phyloP scores from a whole-genome alignment of 2,113 vertebrate genomes.

The Colossoma macropomum region DNA sequence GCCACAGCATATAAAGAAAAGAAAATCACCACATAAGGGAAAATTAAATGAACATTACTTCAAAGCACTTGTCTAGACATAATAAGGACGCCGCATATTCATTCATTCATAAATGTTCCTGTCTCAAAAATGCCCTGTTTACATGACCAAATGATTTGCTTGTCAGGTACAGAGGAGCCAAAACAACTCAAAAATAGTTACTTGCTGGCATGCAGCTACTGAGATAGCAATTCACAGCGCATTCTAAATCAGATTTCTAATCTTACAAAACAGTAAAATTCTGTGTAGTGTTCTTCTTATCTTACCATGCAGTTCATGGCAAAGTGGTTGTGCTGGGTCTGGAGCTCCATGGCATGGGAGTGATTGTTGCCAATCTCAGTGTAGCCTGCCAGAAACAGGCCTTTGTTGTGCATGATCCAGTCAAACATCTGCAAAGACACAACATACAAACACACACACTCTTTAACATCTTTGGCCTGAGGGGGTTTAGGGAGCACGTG shows the following conservation, averaged over 20 bases:
- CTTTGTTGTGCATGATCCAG: constrained; percentile 99
- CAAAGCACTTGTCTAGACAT: background rate
- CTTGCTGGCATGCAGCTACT: background rate
- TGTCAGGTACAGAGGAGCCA: background rate
- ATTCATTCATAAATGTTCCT: background rate
- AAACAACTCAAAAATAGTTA: background rate
- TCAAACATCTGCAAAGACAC: constrained; percentile 91
- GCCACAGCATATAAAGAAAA: background rate
- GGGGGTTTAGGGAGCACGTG: background rate
- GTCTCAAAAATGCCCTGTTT: background rate
- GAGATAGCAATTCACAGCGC: background rate
- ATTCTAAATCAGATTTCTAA: background rate
- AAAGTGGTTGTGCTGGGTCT: constrained; percentile 99
- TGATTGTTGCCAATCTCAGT: constrained; percentile 98
- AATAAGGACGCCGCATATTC: background rate
- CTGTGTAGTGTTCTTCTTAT: background rate
- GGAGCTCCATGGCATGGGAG: constrained; percentile 93
- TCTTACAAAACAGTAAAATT: background rate
- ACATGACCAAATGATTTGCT: background rate
- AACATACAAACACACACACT: constrained; percentile 37
- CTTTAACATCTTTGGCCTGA: background rate
- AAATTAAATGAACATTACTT: background rate
- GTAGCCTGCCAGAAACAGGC: constrained; percentile 97
- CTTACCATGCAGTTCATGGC: constrained; percentile 99
- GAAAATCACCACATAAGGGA: too few relatives aligned